Base-by-base conservation (phyloP, 1,140 invertebrate genomes). In the Apocrypta bakeri region DNA sequence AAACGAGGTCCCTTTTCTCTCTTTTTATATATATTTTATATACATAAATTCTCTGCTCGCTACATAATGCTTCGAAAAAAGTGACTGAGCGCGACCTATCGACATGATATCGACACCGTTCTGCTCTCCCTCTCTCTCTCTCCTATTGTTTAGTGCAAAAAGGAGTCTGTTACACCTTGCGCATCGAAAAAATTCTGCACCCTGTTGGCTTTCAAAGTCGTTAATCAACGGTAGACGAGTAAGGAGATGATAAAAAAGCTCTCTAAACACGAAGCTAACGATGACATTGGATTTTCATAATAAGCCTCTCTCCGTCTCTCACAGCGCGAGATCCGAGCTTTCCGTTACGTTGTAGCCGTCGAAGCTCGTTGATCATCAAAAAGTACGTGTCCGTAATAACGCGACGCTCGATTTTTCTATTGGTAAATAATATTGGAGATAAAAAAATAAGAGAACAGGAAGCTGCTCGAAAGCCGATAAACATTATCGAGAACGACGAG, bases 81-180 rank as follows among this genome's bases (percentile, higher is more conserved):
- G 24, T 17, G 24, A 25, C 29, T 42, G 24, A 27, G 27, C 25
- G 29, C 17, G 24, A 68, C 64, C 78, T 40, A 80, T 80, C 79
- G 79, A 64, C 56, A 31, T 64, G 66, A 64, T 80, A 80, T 80
- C 31, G 69, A 73, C 33, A 40, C 31, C 1, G 48, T 11, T 11
- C 56, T 1, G 48, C 25, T 27, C 2, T 68, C 27, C 42, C 4
- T 56, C 7, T 56, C n/a, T n/a, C n/a, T n/a, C n/a, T n/a, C n/a
- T n/a, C n/a, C n/a, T n/a, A 48, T 17, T 12, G 12, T 17, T 4
- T 3, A 56, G 48, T 21, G 48, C 48, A 27, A 73, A 64, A 64
- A 25, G 6, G 24, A 24, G 25, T 27, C 66, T 21, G 48, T n/a
- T 56, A 17, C 48, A 56, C n/a, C 40, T 56, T 56, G 48, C 17